Evolutionary conservation across 1,140 invertebrate species (phyloP), one percentile per base, ranked within the genome.

Genomic region (Leptonema lineaticorne): DNA sequence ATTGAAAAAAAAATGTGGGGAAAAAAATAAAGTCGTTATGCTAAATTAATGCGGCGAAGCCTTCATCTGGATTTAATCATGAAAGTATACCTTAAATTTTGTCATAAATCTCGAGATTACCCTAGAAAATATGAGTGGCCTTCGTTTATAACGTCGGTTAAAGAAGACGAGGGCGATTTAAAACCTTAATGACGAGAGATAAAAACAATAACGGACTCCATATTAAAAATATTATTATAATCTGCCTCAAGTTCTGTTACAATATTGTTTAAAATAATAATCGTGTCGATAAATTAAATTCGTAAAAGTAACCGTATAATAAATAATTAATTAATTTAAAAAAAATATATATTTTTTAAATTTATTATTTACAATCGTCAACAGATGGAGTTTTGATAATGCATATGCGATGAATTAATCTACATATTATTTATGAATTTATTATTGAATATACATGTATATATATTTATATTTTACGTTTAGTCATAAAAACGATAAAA

Each of bases 151-250:
- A 50, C 46, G 30, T n/a, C n/a, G 30, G 30, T 33, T 33, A 5
- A 20, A 50, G 22, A 3, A 50, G 50, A 18, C 22, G 50, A 53
- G 50, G 16, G 22, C 50, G 50, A 24, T 53, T 53, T 53, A 53
- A 53, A 22, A 9, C 50, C 50, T 24, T 53, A 53, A 53, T 24
- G 50, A 53, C 50, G 22, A 24, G 24, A n/a, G 50, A 14, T 18
- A 11, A 53, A 26, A 53, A 26, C 24, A 26, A 24, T 24, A 22
- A 53, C 50, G 1, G 4, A 53, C 22, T 53, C 27, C 24, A 53
- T 53, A 53, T 53, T 53, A 53, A 53, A 53, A 53, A 53, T n/a
- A n/a, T n/a, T n/a, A n/a, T 53, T 14, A 22, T 53, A 53, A 53
- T 53, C 22, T 24, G 2, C 50, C 14, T 53, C 22, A 53, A n/a